These are phyloP conservation scores for Amniataba percoides DNA, from an alignment of 2,797 vertebrate species.

Conservation along the genomic window DNA sequence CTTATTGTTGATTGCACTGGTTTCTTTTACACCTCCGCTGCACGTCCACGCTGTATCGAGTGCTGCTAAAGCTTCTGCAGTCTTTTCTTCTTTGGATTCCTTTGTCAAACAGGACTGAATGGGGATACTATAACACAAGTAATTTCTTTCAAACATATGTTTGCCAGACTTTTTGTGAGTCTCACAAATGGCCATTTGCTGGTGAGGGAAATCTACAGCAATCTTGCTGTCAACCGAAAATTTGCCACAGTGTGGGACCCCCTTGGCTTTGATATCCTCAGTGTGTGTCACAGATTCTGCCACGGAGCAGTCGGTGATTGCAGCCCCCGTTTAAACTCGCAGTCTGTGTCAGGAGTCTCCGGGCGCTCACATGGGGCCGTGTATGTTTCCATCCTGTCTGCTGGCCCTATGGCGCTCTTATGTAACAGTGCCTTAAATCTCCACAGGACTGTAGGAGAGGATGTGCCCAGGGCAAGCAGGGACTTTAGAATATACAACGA, in stretches of 20 bases:
- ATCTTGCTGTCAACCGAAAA: constrained; percentile 42
- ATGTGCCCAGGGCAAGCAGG: constrained; percentile 34
- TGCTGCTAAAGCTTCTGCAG: background rate
- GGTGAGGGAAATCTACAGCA: constrained; percentile 23
- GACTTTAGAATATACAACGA: constrained; percentile 52
- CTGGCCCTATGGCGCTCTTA: constrained; percentile 27
- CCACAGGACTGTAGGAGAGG: constrained; percentile 24
- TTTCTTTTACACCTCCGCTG: constrained; percentile 2
- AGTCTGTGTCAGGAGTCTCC: constrained; percentile 6
- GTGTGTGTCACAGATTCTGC: constrained; percentile 30
- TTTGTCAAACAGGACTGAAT: constrained; percentile 26
- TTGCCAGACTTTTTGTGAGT: constrained; percentile 35
- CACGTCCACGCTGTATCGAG: background rate
- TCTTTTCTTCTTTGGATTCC: constrained; percentile 10
- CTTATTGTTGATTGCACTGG: constrained; percentile 20
- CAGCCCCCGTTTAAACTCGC: constrained; percentile 32
- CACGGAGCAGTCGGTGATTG: constrained; percentile 22
- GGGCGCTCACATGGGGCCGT: constrained; percentile 12
- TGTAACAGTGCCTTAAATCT: constrained; percentile 43
- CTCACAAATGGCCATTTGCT: constrained; percentile 26
- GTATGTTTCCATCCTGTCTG: constrained; percentile 39
- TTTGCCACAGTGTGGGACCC: constrained; percentile 12
- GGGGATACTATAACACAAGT: constrained; percentile 27
- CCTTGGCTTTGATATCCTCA: constrained; percentile 33
- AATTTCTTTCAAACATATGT: constrained; percentile 43